Base-by-base conservation (phyloP, 2,797 vertebrate species). In the Miichthys miiuy region DNA sequence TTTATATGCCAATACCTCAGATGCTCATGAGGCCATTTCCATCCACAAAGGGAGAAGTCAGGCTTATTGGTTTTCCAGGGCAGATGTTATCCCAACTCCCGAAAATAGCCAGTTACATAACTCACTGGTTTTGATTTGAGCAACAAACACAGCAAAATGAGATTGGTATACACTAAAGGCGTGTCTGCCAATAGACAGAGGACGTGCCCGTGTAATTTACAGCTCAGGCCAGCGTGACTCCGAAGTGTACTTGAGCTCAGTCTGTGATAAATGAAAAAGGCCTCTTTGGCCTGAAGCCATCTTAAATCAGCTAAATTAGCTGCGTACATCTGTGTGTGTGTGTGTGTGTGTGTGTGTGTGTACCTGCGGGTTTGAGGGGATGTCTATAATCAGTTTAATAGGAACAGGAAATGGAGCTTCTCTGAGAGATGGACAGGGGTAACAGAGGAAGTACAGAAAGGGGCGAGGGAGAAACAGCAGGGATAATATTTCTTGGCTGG, bases 381-480 rank as follows among this genome's bases (percentile, higher is more conserved):
- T 74, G 68, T 89, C 70, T 68, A 69, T 91, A 93, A 93, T 93
- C 80, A 86, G 78, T 87, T 91, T 92, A 93, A 90, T 87, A 88
- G 81, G 73, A 85, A 88, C 75, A 90, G 88, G 87, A 94, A 90
- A 93, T 92, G 72, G 91, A 90, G 82, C 77, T 89, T 90, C 84
- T 89, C 70, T 83, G 73, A 67, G 81, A 85, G 81, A 84, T 79
- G 86, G 81, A 80, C 67, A 47, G 57, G 67, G 76, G 73, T 60
- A 75, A 78, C 64, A 77, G 78, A 88, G 84, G 79, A 89, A 85
- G 74, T 71, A 64, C 10, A 81, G 83, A 84, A 68, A 74, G 48
- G 69, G 86, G 71, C 25, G 68, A 86, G 81, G 77, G 48, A 81
- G 72, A 68, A 82, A 83, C 66, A 65, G 67, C 66, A 64, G 65